These are phyloP conservation scores for Molanna angustata DNA, from an alignment of 2,888 invertebrate genomes.

Conservation along the genomic window DNA sequence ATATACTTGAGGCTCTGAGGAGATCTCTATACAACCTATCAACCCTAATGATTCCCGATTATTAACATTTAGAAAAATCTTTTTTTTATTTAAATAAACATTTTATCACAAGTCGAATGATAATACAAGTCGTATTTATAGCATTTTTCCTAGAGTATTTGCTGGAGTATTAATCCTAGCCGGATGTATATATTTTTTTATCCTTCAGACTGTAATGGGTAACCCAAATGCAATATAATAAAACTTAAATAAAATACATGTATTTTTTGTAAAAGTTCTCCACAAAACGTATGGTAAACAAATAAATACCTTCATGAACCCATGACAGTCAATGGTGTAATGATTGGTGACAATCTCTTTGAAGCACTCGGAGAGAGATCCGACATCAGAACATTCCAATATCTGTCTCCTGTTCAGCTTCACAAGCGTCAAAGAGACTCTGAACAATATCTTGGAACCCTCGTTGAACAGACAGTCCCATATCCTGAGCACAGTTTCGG, in stretches of 20 bases:
- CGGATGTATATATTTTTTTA: no score
- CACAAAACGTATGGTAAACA: neutral
- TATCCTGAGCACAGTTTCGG: slow-evolving; percentile 90
- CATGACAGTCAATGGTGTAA: slow-evolving; percentile 80
- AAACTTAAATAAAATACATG: neutral
- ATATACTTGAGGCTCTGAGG: no score
- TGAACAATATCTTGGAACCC: slow-evolving; percentile 88
- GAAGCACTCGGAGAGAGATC: slow-evolving; percentile 77
- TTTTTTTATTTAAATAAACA: no score
- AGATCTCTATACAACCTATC: no score
- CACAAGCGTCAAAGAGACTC: slow-evolving; percentile 83
- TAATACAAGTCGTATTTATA: no score
- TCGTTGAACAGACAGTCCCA: slow-evolving; percentile 97
- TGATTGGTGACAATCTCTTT: slow-evolving; percentile 77
- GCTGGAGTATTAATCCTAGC: no score
- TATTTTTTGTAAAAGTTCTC: neutral
- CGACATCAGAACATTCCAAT: slow-evolving; percentile 75
- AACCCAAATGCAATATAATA: neutral
- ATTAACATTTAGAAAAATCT: no score
- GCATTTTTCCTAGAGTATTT: no score
- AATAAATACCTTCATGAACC: slow-evolving; percentile 73
- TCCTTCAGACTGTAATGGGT: no score
- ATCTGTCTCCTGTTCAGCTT: slow-evolving; percentile 69
- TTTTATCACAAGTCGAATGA: no score
- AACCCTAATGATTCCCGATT: no score